Evolutionary conservation across 2,888 invertebrate species (phyloP).

Genomic region (Oscheius sp.): DNA sequence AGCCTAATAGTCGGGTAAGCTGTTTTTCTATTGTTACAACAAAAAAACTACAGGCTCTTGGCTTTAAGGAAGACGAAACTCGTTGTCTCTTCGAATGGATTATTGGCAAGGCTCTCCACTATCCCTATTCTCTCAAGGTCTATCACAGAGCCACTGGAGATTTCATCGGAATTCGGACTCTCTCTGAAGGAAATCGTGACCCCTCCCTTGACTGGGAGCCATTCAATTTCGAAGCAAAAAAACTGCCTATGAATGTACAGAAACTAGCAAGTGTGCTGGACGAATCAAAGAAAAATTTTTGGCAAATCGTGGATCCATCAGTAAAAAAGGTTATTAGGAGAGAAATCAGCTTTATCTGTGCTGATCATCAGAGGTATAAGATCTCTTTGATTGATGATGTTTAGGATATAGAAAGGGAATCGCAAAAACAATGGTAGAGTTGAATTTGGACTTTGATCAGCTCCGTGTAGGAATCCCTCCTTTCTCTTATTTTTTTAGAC

Average conservation of each 20-base stretch:
- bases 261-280: conserved; percentile 13
- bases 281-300: conserved; percentile 19
- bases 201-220: conserved; percentile 9
- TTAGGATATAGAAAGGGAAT: too few relatives aligned
- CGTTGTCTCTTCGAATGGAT: conserved; percentile 14
- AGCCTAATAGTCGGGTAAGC: conserved; percentile 10
- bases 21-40: too few relatives aligned
- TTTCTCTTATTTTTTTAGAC: conserved; percentile 5
- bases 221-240: not conserved
- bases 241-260: not conserved
- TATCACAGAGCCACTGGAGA: conserved; percentile 4
- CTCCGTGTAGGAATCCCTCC: not conserved
- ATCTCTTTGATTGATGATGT: too few relatives aligned
- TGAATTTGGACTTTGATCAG: conserved; percentile 1
- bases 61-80: conserved; percentile 7
- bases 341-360: conserved; percentile 20
- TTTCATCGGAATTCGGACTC: conserved; percentile 9
- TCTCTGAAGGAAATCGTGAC: conserved; percentile 22
- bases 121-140: conserved; percentile 19
- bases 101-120: conserved; percentile 17
- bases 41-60: conserved; percentile 23
- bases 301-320: conserved; percentile 6
- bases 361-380: conserved; percentile 26
- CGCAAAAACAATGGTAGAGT: conserved; percentile 8
- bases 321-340: conserved; percentile 20